These are phyloP conservation scores for Acanthosepion esculentum DNA, from an alignment of 2,888 invertebrate genomes.

Conservation along the genomic window DNA sequence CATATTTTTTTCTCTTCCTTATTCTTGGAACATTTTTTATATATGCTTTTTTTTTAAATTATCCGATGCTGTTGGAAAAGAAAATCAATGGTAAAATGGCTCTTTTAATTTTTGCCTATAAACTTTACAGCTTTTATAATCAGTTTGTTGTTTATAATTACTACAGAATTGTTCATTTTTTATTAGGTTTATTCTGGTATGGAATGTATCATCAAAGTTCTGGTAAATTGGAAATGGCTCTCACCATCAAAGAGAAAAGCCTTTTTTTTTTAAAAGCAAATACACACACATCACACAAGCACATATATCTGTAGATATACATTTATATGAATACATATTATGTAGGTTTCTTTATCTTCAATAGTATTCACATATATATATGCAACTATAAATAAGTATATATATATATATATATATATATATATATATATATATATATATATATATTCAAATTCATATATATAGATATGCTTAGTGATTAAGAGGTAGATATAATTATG, in stretches of 20 bases:
- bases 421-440: not conserved
- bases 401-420: conserved; percentile 10
- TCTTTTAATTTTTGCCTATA: not conserved
- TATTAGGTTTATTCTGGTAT: not conserved
- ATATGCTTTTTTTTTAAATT: not conserved
- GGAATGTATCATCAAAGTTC: not conserved
- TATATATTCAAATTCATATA: not conserved
- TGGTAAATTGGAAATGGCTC: not conserved
- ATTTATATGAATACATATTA: not conserved
- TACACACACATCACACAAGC: not conserved
- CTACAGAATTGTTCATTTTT: not conserved
- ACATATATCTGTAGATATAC: not conserved
- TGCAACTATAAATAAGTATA: not conserved
- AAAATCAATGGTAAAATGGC: not conserved
- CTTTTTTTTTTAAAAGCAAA: not conserved
- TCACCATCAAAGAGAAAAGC: not conserved
- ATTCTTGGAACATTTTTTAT: not conserved
- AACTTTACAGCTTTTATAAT: not conserved
- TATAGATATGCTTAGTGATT: not conserved
- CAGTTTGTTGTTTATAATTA: not conserved
- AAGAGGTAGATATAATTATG: too few species aligned
- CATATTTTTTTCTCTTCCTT: not conserved
- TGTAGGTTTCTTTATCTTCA: not conserved
- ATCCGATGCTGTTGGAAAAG: not conserved
- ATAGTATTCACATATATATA: not conserved